A percentile compares a stretch with the other conserved stretches of the same genome.
These are phyloP conservation scores for Acromyrmex heyeri DNA, from an alignment of 1,140 invertebrate genomes.

Conservation along the genomic window DNA sequence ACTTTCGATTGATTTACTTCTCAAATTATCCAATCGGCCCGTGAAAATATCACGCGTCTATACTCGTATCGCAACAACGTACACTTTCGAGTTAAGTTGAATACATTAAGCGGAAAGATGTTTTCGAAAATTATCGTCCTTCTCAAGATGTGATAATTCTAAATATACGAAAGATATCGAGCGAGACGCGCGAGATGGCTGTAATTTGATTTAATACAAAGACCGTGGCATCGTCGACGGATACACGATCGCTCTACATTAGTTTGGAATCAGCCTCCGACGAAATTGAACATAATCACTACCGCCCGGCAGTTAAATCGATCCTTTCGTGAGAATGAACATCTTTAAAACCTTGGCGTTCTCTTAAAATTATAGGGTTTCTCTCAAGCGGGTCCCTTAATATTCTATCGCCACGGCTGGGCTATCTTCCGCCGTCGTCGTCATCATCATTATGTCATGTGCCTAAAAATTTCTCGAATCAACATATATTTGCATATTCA, in stretches of 20 bases:
- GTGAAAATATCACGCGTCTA: slow-evolving; percentile 35
- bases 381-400: slow-evolving; percentile 58
- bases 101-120: slow-evolving; percentile 17
- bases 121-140: neutral
- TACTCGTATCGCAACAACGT: slow-evolving; percentile 39
- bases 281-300: slow-evolving; percentile 67
- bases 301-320: slow-evolving; percentile 54
- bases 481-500: slow-evolving; percentile 75
- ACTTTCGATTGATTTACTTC: slow-evolving; percentile 75
- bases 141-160: slow-evolving; percentile 57
- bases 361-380: slow-evolving; percentile 68
- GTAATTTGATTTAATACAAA: slow-evolving; percentile 60
- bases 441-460: slow-evolving; percentile 75
- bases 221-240: slow-evolving; percentile 9
- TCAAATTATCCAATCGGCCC: slow-evolving; percentile 68
- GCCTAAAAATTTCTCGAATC: slow-evolving; percentile 70
- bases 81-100: slow-evolving; percentile 39
- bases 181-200: slow-evolving; percentile 18
- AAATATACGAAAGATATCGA: slow-evolving; percentile 26
- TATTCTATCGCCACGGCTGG: slow-evolving; percentile 72
- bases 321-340: slow-evolving; percentile 70
- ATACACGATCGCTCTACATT: slow-evolving; percentile 51
- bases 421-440: slow-evolving; percentile 24
- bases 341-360: slow-evolving; percentile 64
- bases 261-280: slow-evolving; percentile 38